Evolutionary conservation across 2,888 invertebrate genomes (phyloP), one percentile per base, ranked within the genome.

Genomic region (Drosophila mimica): DNA sequence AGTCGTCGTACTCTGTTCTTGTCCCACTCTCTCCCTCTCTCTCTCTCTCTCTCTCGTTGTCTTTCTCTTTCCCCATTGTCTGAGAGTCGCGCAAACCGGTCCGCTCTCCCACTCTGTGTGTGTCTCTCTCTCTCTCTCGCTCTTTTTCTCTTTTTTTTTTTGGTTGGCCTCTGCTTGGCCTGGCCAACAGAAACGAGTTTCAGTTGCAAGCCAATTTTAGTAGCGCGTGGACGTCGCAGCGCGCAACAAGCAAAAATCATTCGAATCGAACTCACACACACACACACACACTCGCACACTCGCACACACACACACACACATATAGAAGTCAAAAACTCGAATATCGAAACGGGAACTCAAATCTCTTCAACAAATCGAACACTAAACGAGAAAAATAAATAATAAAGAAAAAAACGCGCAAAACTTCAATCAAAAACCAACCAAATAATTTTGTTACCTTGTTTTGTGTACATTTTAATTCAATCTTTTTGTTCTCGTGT

Each of bases 161-260:
- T 38, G 33, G 8, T 40, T 25, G 25, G 60, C 48, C 56, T 54
- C 57, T 52, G 69, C 79, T 76, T 65, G 77, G 70, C 67, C 70
- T 54, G 73, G 79, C 53, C 49, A 69, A 74, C 36, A 58, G 66
- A 87, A 91, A 91, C 91, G 85, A 91, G 91, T 91, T 91, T 91
- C 81, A 91, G 91, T 91, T 91, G 83, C 74, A 71, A 85, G 79
- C 58, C 82, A 79, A 83, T 83, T 85, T 89, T 81, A 58, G 76
- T 82, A 66, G 83, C 80, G 90, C 84, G 71, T 77, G 74, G 91
- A 90, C 90, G 91, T 85, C 66, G 74, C 70, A 57, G 63, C 79
- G 81, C 81, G 66, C 67, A 65, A 61, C 60, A 56, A 56, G 13
- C 38, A 53, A 15, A 38, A 40, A 31, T 34, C 40, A 60, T 48